Base-by-base conservation (phyloP, 2,113 vertebrate genomes). In the Mastomys natalensis region DNA sequence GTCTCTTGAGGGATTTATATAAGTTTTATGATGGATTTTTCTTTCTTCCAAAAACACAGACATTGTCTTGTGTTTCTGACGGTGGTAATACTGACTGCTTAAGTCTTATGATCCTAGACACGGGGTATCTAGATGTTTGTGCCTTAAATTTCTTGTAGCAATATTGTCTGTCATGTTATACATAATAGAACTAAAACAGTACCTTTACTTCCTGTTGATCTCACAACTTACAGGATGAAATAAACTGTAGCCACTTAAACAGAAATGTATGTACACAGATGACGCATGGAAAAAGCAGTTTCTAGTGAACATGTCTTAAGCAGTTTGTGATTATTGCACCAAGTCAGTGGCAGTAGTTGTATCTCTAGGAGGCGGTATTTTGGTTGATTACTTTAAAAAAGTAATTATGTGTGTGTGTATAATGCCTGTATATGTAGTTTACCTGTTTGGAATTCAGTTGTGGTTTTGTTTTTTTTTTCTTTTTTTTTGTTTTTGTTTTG, bases 21-120 rank as follows among this genome's bases (percentile, higher is more conserved):
- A 76, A 80, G 78, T 80, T 73, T 94, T 85, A 85, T 29, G 17
- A 34, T 92, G 26, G 29, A 76, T 60, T 94, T 94, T 92, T 55
- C 29, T 64, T 60, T 92, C 29, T 68, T 34, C 4, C 60, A 53
- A 70, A 77, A 53, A 22, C 4, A 78, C 12, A 73, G 43, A 31
- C 11, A 64, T 78, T 94, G 16, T 11, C 53, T 73, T 64, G 26
- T 95, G 45, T 80, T 24, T 40, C 0, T 89, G 68, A 53, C 21
- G 74, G 11, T 66, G 64, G 29, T 88, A 17, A 51, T 89, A 53
- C 9, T 78, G 31, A 45, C 34, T 55, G 37, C 16, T 64, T 89
- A 58, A 94, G 40, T 66, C 68, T 64, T 93, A 22, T 3, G 64
- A 48, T 11, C 31, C 13, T 68, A 31, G 31, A 16, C 66, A 68